phyloP scores from a whole-genome alignment of 2,113 vertebrate genomes.

The Semnopithecus entellus region DNA sequence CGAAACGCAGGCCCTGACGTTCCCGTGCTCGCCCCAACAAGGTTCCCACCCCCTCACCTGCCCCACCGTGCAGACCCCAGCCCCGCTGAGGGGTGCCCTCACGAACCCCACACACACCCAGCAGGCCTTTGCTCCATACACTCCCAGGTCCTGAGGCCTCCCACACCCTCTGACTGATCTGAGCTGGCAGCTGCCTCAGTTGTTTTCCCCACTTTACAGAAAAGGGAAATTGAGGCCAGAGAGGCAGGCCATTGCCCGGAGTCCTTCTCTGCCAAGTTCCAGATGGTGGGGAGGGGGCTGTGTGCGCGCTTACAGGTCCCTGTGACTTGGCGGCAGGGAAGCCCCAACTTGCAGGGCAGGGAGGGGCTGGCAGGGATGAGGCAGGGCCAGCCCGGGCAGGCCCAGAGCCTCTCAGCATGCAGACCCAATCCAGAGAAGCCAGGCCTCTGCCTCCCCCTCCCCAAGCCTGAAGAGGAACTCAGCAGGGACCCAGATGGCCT shows the following conservation, averaged over 20 bases:
- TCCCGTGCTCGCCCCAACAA: too few species aligned
- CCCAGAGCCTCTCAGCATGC: neutral
- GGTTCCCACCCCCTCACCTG: neutral
- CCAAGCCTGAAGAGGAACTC: neutral
- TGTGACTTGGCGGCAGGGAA: neutral
- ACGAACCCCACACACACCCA: neutral
- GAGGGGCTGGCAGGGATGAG: neutral
- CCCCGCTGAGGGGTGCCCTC: neutral
- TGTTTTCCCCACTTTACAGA: neutral
- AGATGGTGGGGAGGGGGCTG: neutral
- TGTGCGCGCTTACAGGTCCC: too few species aligned
- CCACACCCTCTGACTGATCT: neutral
- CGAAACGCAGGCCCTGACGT: neutral
- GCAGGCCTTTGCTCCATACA: neutral
- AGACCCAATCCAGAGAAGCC: neutral
- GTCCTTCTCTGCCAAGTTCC: neutral
- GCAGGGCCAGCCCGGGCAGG: neutral
- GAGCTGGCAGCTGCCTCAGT: neutral
- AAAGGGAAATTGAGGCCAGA: neutral
- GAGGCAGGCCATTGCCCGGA: neutral
- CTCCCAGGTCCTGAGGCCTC: neutral
- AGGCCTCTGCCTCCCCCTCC: neutral
- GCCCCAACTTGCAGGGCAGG: neutral
- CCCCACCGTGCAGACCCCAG: neutral
- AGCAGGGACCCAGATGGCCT: neutral